Evolutionary conservation across 2,113 vertebrate species (phyloP), one percentile per base, ranked within the genome.

Genomic region (Oxyruncus cristatus): DNA sequence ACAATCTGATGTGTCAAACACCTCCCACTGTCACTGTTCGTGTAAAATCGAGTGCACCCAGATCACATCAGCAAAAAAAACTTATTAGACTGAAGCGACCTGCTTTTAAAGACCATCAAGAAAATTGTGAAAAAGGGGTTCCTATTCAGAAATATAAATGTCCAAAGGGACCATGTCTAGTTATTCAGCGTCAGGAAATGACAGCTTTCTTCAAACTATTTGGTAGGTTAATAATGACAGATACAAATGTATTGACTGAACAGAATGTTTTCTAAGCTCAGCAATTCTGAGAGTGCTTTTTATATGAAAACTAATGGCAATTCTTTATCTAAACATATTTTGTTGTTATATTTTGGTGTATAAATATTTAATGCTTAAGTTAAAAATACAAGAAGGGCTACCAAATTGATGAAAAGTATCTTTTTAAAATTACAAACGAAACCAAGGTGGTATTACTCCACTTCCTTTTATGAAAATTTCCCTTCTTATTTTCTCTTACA

Each of bases 181-280:
- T 99, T 85, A 98, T 99, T 97, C 98, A 99, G 85, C 98, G 98
- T 27, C 98, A 98, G 92, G 99, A 99, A 97, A 99, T 99, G 99
- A 98, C 98, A n/a, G 98, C 99, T 73, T 99, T 98, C 97, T 99
- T 99, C 93, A 98, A 98, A 75, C 96, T 99, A 92, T 99, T 99
- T 95, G 99, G 99, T 99, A 97, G 95, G 96, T 97, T 95, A 88
- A 68, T 74, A 94, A 89, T 56, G 76, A 80, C 23, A 86, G 23
- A 21, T 86, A 70, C 41, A n/a, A 85, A 73, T 73, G 32, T 67
- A 72, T 55, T 79, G 84, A 75, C 24, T 73, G 68, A 90, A 85
- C 3, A 70, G 12, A 91, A 28, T 76, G 37, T 58, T 88, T 73
- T 72, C 35, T 89, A 56, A 91, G 58, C 44, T 58, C 37, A 26